Evolutionary conservation across 2,113 vertebrate genomes (phyloP).

Genomic region (Sisor rabdophorus): DNA sequence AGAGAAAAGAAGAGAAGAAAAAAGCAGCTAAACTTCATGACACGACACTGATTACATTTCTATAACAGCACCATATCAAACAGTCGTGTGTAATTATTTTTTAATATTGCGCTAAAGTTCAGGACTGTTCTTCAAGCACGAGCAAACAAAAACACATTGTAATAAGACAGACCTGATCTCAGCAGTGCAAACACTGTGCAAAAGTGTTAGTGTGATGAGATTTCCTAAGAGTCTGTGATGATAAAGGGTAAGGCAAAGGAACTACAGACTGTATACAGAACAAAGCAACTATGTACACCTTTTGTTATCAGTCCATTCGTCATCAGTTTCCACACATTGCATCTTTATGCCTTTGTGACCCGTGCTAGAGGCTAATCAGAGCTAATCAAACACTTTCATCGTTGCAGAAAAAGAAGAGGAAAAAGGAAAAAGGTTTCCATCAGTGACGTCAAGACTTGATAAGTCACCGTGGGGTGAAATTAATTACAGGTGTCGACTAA

Average conservation of each 20-base stretch:
- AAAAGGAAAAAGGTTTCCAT: not conserved
- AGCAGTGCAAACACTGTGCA: not conserved
- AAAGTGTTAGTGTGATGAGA: not conserved
- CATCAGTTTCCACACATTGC: not conserved
- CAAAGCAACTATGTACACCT: not conserved
- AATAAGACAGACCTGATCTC: not conserved
- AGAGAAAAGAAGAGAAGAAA: not conserved
- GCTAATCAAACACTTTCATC: not conserved
- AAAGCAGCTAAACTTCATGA: not conserved
- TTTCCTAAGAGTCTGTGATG: not conserved
- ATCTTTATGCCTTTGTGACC: not conserved
- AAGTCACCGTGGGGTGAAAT: constrained; percentile 45
- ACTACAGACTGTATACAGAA: not conserved
- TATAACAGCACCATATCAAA: not conserved
- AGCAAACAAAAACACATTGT: not conserved
- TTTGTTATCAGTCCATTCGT: constrained; percentile 5
- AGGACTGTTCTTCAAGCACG: not conserved
- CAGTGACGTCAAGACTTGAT: constrained; percentile 33
- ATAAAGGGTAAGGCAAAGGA: not conserved
- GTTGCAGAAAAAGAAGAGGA: not conserved
- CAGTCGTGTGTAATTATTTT: not conserved
- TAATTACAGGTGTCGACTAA: constrained; percentile 43
- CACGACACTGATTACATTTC: not conserved
- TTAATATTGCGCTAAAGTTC: not conserved
- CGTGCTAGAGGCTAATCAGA: not conserved